Conservation (phyloP, 2,888 invertebrate species). For the Agonopterix subpropinquella region DNA sequence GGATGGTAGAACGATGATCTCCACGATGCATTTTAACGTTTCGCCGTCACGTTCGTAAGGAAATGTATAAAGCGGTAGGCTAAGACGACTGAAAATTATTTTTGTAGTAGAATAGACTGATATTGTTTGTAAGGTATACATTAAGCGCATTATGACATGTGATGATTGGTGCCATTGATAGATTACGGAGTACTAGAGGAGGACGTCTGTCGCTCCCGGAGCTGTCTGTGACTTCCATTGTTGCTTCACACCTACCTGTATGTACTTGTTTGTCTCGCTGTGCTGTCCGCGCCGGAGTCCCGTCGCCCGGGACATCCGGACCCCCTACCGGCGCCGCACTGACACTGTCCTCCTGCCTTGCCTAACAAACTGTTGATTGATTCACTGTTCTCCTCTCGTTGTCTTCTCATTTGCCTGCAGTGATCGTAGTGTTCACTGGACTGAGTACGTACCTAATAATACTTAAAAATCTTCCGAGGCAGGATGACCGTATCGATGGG, state of each 20-base stretch:
- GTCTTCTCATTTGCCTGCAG: too few species aligned
- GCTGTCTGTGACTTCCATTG: conserved; percentile 63
- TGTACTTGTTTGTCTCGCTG: not conserved
- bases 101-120: conserved; percentile 76
- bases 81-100: conserved; percentile 75
- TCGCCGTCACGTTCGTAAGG: conserved; percentile 38
- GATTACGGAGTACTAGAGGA: conserved; percentile 55
- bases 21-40: conserved; percentile 59
- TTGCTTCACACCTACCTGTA: conserved; percentile 37
- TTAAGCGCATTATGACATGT: conserved; percentile 72
- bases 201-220: conserved; percentile 39
- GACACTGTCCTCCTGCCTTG: too few species aligned
- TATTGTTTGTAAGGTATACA: conserved; percentile 57
- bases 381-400: too few species aligned
- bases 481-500: not conserved
- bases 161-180: conserved; percentile 76
- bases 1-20: conserved; percentile 34
- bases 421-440: too few species aligned
- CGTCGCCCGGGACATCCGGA: not conserved
- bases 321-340: not conserved
- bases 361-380: too few species aligned
- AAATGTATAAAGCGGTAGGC: conserved; percentile 59
- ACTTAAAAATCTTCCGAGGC: too few species aligned
- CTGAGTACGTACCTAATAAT: too few species aligned
- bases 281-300: not conserved